Percentiles rank a stretch among this genome's conserved stretches.
phyloP scores from a whole-genome alignment of 2,888 invertebrate genomes.

The Drosophila mayaguana region DNA sequence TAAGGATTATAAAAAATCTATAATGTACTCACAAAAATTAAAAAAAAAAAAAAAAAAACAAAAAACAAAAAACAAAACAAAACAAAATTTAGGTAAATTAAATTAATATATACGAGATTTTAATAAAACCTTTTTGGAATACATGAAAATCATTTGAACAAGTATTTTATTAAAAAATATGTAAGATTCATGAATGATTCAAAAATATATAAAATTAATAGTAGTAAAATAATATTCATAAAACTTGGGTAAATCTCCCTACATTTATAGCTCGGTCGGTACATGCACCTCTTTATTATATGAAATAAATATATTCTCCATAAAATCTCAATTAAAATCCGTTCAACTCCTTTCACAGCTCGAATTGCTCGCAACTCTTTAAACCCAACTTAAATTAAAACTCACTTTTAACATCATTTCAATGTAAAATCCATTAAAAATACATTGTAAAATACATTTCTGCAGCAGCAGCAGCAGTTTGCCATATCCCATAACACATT shows the following conservation, averaged over 20 bases:
- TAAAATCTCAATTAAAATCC: background rate
- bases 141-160: too few relatives aligned
- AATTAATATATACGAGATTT: too few relatives aligned
- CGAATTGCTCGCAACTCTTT: background rate
- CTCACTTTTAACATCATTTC: background rate
- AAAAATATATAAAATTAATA: background rate
- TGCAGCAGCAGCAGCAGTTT: background rate
- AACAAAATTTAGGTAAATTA: too few relatives aligned
- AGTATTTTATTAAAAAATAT: too few relatives aligned
- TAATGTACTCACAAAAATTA: too few relatives aligned
- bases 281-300: too few relatives aligned
- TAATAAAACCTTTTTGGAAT: too few relatives aligned
- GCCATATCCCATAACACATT: background rate
- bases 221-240: too few relatives aligned
- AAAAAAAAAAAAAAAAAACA: too few relatives aligned
- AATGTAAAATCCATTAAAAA: background rate
- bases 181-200: background rate
- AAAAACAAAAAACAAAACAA: too few relatives aligned
- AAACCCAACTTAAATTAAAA: background rate
- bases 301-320: background rate
- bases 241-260: too few relatives aligned
- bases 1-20: background rate
- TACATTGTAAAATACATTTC: background rate
- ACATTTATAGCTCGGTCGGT: too few relatives aligned
- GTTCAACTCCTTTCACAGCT: background rate